Evolutionary conservation across 2,113 vertebrate genomes (phyloP).

Genomic region (Gnathonemus echidnorhynchus): DNA sequence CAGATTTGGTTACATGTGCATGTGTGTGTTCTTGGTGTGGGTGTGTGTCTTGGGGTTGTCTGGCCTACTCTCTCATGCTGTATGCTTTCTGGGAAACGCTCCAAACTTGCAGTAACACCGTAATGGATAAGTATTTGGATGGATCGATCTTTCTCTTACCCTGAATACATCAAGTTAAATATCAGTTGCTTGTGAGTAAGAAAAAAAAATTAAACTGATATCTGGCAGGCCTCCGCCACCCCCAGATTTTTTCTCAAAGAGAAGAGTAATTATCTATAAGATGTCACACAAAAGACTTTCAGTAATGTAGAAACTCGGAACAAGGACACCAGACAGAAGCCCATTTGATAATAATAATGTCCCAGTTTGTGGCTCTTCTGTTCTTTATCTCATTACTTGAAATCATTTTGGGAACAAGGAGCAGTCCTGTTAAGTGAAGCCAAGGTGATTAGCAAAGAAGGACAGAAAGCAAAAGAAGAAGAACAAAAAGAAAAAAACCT

Average conservation of each 20-base stretch:
- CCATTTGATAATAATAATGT: neutral
- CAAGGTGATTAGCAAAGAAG: neutral
- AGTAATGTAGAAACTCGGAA: neutral
- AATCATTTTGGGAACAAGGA: constrained; percentile 10
- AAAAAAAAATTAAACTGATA: neutral
- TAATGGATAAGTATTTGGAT: neutral
- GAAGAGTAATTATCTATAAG: neutral
- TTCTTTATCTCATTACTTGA: neutral
- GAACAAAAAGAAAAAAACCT: neutral
- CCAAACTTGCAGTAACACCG: neutral
- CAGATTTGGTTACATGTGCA: neutral
- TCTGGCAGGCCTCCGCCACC: neutral
- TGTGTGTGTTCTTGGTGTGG: neutral
- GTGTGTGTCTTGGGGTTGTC: neutral
- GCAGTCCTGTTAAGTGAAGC: neutral
- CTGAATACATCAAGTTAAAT: neutral
- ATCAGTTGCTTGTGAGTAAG: neutral
- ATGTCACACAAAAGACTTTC: neutral
- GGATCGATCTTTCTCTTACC: constrained; percentile 1
- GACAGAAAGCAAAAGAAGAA: neutral
- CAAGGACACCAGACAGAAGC: neutral
- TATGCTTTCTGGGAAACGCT: neutral
- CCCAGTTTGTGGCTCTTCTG: neutral
- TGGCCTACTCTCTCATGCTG: neutral
- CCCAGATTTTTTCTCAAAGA: neutral